phyloP scores from a whole-genome alignment of 2,113 vertebrate species.

The Ancistrus triradiatus region DNA sequence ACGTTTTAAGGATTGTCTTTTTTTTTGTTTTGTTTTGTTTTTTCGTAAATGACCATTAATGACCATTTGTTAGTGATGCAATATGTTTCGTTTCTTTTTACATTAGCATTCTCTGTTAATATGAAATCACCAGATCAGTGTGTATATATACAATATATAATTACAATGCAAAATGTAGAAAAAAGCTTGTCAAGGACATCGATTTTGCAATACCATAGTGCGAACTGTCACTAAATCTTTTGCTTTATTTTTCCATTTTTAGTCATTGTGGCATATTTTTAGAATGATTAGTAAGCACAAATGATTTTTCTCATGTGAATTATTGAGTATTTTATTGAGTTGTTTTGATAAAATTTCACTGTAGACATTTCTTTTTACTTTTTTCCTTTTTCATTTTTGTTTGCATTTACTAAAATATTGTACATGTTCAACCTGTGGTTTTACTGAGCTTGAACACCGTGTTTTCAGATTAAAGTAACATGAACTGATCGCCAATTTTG shows the following conservation, averaged over 20 bases:
- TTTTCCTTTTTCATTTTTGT: conserved; percentile 30
- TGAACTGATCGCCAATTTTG: conserved; percentile 49
- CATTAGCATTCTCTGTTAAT: conserved; percentile 52
- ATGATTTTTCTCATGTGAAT: conserved; percentile 67
- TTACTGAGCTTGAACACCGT: conserved; percentile 89
- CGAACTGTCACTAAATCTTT: conserved; percentile 31
- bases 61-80: conserved; percentile 52
- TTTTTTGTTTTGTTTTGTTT: background rate
- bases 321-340: conserved; percentile 59
- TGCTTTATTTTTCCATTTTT: conserved; percentile 37
- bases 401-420: conserved; percentile 78
- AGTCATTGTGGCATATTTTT: conserved; percentile 44
- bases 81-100: conserved; percentile 50
- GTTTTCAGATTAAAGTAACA: conserved; percentile 85
- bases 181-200: conserved; percentile 33
- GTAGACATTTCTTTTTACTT: conserved; percentile 50
- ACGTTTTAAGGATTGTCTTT: background rate
- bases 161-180: conserved; percentile 49
- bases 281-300: conserved; percentile 48
- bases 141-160: conserved; percentile 59
- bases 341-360: conserved; percentile 56
- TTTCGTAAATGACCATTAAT: conserved; percentile 36
- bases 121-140: conserved; percentile 52
- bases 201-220: conserved; percentile 40
- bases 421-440: conserved; percentile 90